Evolutionary conservation across 1,140 invertebrate species (phyloP), one percentile per base, ranked within the genome.

Genomic region (Tribolium castaneum): DNA sequence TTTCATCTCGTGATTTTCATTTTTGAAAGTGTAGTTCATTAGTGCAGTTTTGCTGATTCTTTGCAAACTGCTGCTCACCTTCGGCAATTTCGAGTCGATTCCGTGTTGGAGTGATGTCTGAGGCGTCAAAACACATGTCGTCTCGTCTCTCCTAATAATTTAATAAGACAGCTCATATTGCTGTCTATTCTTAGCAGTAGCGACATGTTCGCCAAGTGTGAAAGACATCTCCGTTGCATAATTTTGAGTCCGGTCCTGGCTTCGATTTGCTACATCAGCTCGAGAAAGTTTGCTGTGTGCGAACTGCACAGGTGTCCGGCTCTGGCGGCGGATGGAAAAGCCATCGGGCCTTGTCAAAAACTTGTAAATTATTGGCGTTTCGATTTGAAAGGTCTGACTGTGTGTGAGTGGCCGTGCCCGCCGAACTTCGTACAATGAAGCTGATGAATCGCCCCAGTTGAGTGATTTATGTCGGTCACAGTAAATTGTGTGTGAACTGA

Each of bases 391-490:
- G 78, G 79, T 71, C 77, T 77, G 80, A 35, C 59, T 51, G 75
- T 45, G 70, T 72, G 39, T 72, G 71, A 73, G 62, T 72, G 70
- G 79, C 78, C 70, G 51, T 62, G 49, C 59, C 49, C 34, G 45
- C 12, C 78, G 49, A 77, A 70, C 45, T 66, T 72, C 52, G 77
- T 76, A 82, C 80, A 82, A 80, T 78, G 78, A 82, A 79, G 75
- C 82, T 84, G 83, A 84, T 84, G 83, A 83, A 84, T 84, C 82
- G 83, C 77, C 73, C 70, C 76, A 78, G 81, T 81, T 83, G 83
- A 84, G 83, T 84, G 83, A 84, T 84, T 83, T 84, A 84, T 84
- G 81, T 84, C 83, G 80, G 77, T 78, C 80, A 80, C 77, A 79
- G 80, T 82, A 81, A 84, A 83, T 84, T 84, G 82, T 84, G 82